Percentiles rank a stretch among this genome's conserved stretches.
These are phyloP conservation scores for Acanthacorydalis orientalis DNA, from an alignment of 2,888 invertebrate species.

Conservation along the genomic window DNA sequence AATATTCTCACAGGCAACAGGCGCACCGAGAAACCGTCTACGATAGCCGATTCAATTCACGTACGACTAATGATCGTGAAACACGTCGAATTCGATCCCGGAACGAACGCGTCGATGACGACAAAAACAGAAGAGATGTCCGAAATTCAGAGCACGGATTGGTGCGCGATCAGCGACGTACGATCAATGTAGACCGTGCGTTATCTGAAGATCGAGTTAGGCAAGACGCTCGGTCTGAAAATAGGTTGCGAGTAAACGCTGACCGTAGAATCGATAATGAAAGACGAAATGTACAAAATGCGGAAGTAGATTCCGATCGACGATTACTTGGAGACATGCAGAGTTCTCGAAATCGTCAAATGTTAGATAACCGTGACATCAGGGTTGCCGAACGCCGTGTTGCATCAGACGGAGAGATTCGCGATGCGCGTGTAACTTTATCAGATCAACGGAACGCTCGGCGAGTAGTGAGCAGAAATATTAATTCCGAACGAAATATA, in stretches of 20 bases:
- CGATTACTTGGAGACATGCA: too few species aligned
- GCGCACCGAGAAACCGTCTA: conserved; percentile 4
- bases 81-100: not conserved
- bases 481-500: not conserved
- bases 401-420: not conserved
- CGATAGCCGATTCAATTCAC: conserved; percentile 6
- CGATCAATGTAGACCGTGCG: not conserved
- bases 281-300: not conserved
- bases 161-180: not conserved
- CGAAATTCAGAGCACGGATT: not conserved
- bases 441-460: not conserved
- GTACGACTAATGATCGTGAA: conserved; percentile 6
- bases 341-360: too few species aligned
- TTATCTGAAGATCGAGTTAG: not conserved
- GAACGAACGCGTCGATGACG: not conserved
- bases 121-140: not conserved
- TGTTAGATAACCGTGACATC: too few species aligned
- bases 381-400: not conserved
- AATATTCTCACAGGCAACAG: not conserved
- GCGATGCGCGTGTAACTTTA: not conserved
- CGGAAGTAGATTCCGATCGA: not conserved
- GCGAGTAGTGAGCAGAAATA: not conserved
- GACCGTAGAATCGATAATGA: not conserved
- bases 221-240: not conserved
- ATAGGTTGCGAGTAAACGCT: not conserved